These are phyloP conservation scores for Premnoplex brunnescens DNA, from an alignment of 2,797 vertebrate species.

Conservation along the genomic window DNA sequence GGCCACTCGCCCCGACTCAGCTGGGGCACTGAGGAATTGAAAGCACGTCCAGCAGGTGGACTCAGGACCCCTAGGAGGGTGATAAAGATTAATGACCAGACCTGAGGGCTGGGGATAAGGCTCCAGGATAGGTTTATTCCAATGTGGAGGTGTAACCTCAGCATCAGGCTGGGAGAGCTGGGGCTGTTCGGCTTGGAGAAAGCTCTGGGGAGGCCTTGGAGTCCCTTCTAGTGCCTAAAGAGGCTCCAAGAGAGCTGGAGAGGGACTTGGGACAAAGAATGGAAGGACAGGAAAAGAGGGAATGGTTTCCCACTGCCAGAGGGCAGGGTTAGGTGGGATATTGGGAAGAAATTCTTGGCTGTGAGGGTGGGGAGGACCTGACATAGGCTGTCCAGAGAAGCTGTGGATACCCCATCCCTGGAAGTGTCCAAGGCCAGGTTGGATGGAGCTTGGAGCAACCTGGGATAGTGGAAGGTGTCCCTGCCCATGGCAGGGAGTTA, in stretches of 20 bases:
- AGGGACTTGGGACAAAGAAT: accelerated
- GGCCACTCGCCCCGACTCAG: too few species aligned
- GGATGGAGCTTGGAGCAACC: accelerated
- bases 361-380: not conserved
- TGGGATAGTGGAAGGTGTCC: accelerated
- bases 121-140: not conserved
- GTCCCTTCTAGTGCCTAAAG: not conserved
- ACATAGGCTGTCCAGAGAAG: not conserved
- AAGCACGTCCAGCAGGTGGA: too few species aligned
- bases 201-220: not conserved
- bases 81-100: not conserved
- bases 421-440: not conserved
- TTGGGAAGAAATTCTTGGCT: accelerated
- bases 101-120: not conserved
- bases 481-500: accelerated
- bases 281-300: not conserved
- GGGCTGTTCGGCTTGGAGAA: accelerated
- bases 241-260: not conserved
- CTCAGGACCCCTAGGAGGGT: not conserved
- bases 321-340: accelerated
- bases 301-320: not conserved
- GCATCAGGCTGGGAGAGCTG: not conserved
- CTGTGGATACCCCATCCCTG: not conserved
- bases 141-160: not conserved
- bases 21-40: too few species aligned